Evolutionary conservation across 2,113 vertebrate species (phyloP).

Genomic region (Holacanthus passer): DNA sequence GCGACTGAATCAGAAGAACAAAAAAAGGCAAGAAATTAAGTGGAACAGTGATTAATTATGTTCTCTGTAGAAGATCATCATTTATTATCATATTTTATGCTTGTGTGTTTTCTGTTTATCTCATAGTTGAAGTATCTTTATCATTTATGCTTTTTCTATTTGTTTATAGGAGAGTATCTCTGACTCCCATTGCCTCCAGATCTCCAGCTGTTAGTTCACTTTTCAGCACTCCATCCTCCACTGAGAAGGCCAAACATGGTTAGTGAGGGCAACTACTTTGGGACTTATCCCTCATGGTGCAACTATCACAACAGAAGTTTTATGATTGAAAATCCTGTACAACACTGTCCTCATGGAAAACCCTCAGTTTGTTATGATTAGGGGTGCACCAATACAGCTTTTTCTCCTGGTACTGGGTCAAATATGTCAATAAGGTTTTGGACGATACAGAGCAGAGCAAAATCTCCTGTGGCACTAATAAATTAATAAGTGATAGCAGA

Average conservation of each 20-base stretch:
- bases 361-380: neutral
- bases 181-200: slow-evolving; percentile 86
- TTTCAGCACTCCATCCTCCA: slow-evolving; percentile 70
- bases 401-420: neutral
- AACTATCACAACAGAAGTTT: neutral
- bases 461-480: neutral
- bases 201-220: slow-evolving; percentile 49
- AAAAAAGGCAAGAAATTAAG: neutral
- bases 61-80: neutral
- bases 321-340: neutral
- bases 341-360: neutral
- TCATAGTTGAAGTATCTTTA: neutral
- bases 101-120: neutral
- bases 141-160: neutral
- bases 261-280: slow-evolving; percentile 49
- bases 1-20: neutral
- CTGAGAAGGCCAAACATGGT: slow-evolving; percentile 88
- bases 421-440: neutral
- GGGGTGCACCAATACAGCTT: neutral
- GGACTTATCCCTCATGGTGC: neutral
- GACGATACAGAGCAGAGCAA: no score
- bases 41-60: neutral
- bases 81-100: neutral
- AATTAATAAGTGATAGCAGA: neutral
- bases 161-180: slow-evolving; percentile 89